Evolutionary conservation across 2,888 invertebrate species (phyloP).

Genomic region (Neelides folsomi): DNA sequence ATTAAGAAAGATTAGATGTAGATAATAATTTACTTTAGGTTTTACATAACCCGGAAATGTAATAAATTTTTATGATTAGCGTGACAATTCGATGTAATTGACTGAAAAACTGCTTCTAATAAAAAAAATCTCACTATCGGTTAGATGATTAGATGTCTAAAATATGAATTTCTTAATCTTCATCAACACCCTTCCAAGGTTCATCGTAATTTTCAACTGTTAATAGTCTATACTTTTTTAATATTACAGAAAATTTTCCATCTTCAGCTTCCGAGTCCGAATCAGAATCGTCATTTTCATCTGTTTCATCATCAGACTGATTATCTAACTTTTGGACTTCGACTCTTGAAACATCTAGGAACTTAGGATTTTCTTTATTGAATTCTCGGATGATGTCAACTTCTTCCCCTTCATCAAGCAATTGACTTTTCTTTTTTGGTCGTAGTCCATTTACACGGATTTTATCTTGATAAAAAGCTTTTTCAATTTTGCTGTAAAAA

Average conservation of each 20-base stretch:
- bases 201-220: constrained; percentile 59
- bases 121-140: no score
- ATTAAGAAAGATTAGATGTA: no score
- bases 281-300: constrained; percentile 12
- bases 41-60: no score
- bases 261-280: constrained; percentile 8
- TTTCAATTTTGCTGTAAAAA: constrained; percentile 59
- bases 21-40: no score
- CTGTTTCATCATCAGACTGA: constrained; percentile 9
- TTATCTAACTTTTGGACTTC: constrained; percentile 43
- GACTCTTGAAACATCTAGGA: constrained; percentile 55
- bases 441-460: constrained; percentile 66
- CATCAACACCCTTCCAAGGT: constrained; percentile 39
- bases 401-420: constrained; percentile 58
- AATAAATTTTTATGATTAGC: no score
- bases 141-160: no score
- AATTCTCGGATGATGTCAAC: constrained; percentile 59
- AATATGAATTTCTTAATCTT: background rate
- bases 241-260: constrained; percentile 43
- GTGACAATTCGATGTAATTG: no score
- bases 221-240: constrained; percentile 54
- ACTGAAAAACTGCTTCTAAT: no score
- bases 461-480: constrained; percentile 64
- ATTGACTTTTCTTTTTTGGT: constrained; percentile 57
- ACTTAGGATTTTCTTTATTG: constrained; percentile 53